phyloP scores from a whole-genome alignment of 2,113 vertebrate species.

The Apodemus sylvaticus region DNA sequence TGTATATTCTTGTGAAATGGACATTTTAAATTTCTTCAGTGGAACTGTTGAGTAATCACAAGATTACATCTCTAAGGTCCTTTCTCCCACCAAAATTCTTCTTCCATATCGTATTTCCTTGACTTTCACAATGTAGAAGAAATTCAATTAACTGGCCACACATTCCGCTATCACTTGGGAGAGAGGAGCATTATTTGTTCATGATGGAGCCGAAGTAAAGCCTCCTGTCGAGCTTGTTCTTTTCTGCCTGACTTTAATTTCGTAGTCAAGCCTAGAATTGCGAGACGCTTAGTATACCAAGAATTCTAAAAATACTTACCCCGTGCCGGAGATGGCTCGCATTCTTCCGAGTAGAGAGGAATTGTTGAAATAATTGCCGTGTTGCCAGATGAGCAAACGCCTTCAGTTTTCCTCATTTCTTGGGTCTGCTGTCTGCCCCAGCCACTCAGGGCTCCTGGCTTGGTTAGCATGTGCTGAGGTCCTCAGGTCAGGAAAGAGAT shows the following conservation, averaged over 20 bases:
- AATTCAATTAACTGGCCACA: neutral
- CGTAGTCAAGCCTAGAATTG: constrained; percentile 49
- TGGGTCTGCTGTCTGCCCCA: neutral
- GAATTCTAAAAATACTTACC: constrained; percentile 45
- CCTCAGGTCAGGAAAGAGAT: neutral
- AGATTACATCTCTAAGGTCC: neutral
- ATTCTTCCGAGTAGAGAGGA: constrained; percentile 62
- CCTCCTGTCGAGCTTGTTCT: neutral
- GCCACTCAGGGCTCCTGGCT: neutral
- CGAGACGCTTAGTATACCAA: constrained; percentile 42
- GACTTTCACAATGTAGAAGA: neutral
- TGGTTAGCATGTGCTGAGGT: neutral
- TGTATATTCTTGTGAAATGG: constrained; percentile 16
- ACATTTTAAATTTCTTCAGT: constrained; percentile 42
- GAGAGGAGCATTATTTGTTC: neutral
- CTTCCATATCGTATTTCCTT: neutral
- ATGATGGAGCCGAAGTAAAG: neutral
- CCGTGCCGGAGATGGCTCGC: constrained; percentile 51
- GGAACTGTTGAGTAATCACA: constrained; percentile 21
- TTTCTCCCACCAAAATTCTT: neutral
- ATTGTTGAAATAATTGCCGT: constrained; percentile 68
- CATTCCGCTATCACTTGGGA: neutral
- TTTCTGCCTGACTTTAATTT: constrained; percentile 60
- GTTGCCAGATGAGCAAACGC: neutral
- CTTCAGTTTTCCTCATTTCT: constrained; percentile 55